Conservation (phyloP, 2,113 vertebrate genomes). For the Naja naja region DNA sequence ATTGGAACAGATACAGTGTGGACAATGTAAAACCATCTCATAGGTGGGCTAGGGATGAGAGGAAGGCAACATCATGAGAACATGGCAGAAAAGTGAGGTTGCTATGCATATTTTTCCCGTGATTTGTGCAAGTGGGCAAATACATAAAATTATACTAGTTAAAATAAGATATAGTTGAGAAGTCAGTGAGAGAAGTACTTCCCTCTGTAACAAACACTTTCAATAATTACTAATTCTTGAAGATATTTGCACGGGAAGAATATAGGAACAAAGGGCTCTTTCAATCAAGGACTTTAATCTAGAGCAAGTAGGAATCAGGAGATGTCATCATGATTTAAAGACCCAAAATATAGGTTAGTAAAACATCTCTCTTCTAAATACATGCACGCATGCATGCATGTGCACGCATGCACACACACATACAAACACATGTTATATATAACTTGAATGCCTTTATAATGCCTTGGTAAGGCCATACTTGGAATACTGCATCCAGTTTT, state of each 20-base stretch:
- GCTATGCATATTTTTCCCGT: not conserved
- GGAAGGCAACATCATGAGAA: not conserved
- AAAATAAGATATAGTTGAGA: not conserved
- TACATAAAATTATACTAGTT: not conserved
- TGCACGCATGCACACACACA: fast-evolving
- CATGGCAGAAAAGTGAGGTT: not conserved
- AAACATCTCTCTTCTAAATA: not conserved
- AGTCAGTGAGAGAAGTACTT: not conserved
- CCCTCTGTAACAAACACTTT: not conserved
- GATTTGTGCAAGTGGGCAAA: not conserved
- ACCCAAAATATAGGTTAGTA: not conserved
- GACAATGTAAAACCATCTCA: not conserved
- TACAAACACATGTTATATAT: not conserved
- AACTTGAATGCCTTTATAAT: not conserved
- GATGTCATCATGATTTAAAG: not conserved
- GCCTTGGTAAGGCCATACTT: too few species aligned
- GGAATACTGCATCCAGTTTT: too few species aligned
- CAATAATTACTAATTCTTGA: not conserved
- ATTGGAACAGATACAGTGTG: not conserved
- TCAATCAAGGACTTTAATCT: not conserved
- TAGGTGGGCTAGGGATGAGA: not conserved
- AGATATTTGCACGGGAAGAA: not conserved
- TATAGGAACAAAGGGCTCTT: not conserved
- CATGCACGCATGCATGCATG: fast-evolving
- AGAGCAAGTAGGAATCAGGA: not conserved